Evolutionary conservation across 2,888 invertebrate genomes (phyloP).

Genomic region (Lycia hirtaria): DNA sequence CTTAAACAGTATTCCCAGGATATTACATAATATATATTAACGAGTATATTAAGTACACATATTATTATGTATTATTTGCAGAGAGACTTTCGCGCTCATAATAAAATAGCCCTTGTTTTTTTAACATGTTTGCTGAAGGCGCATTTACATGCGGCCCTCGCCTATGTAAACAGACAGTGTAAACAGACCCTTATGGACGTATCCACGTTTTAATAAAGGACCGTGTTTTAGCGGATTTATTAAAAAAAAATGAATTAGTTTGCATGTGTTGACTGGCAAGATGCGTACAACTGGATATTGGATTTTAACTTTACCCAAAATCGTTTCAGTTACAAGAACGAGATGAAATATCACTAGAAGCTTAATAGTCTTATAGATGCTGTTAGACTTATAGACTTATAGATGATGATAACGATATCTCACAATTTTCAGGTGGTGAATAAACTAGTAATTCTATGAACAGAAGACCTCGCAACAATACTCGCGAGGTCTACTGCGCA

Average conservation of each 20-base stretch:
- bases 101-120: slow-evolving; percentile 81
- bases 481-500: too few species aligned
- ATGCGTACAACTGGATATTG: background rate
- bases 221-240: slow-evolving; percentile 62
- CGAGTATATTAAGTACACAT: slow-evolving; percentile 35
- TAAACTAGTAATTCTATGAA: too few species aligned
- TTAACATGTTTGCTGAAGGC: slow-evolving; percentile 81
- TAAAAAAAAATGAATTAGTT: slow-evolving; percentile 52
- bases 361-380: too few species aligned
- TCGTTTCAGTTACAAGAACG: too few species aligned
- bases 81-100: slow-evolving; percentile 54
- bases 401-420: too few species aligned
- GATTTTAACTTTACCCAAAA: background rate
- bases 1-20: slow-evolving; percentile 20
- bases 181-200: slow-evolving; percentile 80
- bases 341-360: too few species aligned
- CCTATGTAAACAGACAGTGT: slow-evolving; percentile 78
- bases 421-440: too few species aligned
- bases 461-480: too few species aligned
- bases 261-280: slow-evolving; percentile 38
- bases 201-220: slow-evolving; percentile 69
- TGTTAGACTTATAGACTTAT: too few species aligned
- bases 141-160: slow-evolving; percentile 78
- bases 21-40: slow-evolving; percentile 35
- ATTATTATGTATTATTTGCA: slow-evolving; percentile 43